Percentiles rank a stretch among this genome's conserved stretches.
phyloP scores from a whole-genome alignment of 2,888 invertebrate species.

The Elaeidobius kamerunicus region DNA sequence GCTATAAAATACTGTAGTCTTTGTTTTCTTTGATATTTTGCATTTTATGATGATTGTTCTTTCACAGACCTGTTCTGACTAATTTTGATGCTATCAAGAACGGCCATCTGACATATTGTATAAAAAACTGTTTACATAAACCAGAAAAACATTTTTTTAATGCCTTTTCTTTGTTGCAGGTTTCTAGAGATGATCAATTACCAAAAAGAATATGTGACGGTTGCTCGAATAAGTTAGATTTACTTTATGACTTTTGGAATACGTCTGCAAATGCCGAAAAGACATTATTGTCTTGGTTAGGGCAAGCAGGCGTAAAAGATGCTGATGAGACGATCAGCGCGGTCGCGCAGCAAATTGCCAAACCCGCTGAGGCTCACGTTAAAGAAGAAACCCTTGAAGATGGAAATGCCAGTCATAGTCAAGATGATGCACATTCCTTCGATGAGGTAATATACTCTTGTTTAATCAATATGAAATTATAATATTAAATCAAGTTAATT shows the following conservation, averaged over 20 bases:
- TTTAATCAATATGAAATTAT: too few relatives aligned
- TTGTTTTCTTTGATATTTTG: too few relatives aligned
- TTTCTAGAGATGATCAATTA: constrained; percentile 62
- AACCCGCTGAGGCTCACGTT: constrained; percentile 32
- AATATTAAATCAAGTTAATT: too few relatives aligned
- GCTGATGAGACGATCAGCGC: constrained; percentile 22
- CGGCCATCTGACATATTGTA: constrained; percentile 27
- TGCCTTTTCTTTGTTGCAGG: constrained; percentile 50
- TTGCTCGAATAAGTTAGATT: constrained; percentile 68
- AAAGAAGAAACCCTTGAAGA: constrained; percentile 36
- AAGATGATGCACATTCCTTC: constrained; percentile 7
- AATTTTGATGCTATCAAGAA: constrained; percentile 28
- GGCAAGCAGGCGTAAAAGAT: constrained; percentile 36
- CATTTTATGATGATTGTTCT: constrained; percentile 31
- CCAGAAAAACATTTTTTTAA: not conserved
- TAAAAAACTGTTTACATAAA: not conserved
- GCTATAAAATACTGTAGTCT: too few relatives aligned
- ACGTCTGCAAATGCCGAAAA: constrained; percentile 65
- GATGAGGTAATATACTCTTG: too few relatives aligned
- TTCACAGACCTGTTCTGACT: constrained; percentile 33
- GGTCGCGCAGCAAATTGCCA: constrained; percentile 30
- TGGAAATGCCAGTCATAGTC: constrained; percentile 16
- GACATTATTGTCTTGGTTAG: constrained; percentile 47
- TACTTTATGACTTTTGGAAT: constrained; percentile 70
- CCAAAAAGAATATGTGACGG: constrained; percentile 71